Base-by-base conservation (phyloP, 2,113 vertebrate genomes). In the Sturnira hondurensis region DNA sequence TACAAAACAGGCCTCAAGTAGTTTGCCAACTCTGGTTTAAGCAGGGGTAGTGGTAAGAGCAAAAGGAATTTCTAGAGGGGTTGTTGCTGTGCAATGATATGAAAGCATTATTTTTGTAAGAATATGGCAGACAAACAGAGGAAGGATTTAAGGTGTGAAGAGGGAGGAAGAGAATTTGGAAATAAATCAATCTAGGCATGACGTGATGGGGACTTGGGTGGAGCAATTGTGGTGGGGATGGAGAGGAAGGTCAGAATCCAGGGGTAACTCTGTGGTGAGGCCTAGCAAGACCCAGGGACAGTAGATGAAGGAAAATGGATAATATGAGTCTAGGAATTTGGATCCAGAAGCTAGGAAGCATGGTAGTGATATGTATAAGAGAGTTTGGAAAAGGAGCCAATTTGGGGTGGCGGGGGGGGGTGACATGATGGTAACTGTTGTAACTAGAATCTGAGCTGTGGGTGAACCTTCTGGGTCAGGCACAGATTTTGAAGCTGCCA, bases 321-420 rank as follows among this genome's bases (percentile, higher is more conserved):
- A 65, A 81, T 68, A 63, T 8, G 14, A 89, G 19, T 82, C 36
- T 14, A 92, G 36, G 43, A 89, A 92, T 89, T 95, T 96, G 65
- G 19, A 71, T 93, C 95, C 93, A 20, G 50, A 94, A 92, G 68
- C 50, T 96, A 47, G 19, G 38, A 97, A 93, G 33, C 16, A 76
- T 70, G 47, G 31, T 70, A 41, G 50, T 68, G 52, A 52, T n/a
- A 74, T 16, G 11, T 31, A 94, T 93, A 89, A 77, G 33, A 24
- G 70, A 91, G 36, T 91, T 95, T 83, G 50, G 56, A 47, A 91
- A 92, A 80, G 33, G 20, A 63, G 0, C 38, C 61, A 3, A 6
- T 83, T 92, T 17, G 0, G 19, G 0, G 19, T 10, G 50, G 28
- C 43, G 8, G 14, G 15, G 8, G 14, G 15, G 58, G 33, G 31